Percentiles rank a stretch among this genome's conserved stretches.
Evolutionary conservation across 2,113 vertebrate species (phyloP).

Genomic region (Mesoclemmys tuberculata): DNA sequence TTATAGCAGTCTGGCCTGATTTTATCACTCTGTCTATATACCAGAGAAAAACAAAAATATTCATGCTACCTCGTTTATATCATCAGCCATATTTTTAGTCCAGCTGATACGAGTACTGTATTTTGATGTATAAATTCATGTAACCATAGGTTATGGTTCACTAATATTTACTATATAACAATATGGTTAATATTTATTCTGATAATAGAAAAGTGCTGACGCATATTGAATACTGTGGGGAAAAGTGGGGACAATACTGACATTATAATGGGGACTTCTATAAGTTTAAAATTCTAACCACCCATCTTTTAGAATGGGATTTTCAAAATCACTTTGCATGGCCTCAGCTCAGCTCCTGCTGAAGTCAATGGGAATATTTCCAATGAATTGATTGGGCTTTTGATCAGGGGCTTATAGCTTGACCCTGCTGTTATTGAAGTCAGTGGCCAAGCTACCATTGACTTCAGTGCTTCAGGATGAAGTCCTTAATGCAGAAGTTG

Average conservation of each 20-base stretch:
- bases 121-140: not conserved
- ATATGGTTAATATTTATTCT: not conserved
- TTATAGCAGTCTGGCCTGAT: too few species aligned
- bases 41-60: not conserved
- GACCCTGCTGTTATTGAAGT: conserved; percentile 40
- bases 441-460: conserved; percentile 30
- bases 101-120: not conserved
- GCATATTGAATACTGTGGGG: not conserved
- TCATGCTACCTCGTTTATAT: not conserved
- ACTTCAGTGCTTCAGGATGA: conserved; percentile 8
- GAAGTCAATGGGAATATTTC: not conserved
- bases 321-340: not conserved
- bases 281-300: conserved; percentile 1
- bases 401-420: not conserved
- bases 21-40: not conserved
- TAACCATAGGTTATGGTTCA: not conserved
- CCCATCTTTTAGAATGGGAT: not conserved
- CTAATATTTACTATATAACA: not conserved
- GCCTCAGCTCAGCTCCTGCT: fast-evolving
- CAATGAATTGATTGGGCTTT: not conserved
- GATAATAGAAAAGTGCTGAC: conserved; percentile 29
- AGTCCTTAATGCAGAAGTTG: conserved; percentile 15
- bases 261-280: not conserved
- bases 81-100: not conserved
- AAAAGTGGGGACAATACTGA: not conserved